Base-by-base conservation (phyloP, 1,140 invertebrate species). In the Lucilia sericata region DNA sequence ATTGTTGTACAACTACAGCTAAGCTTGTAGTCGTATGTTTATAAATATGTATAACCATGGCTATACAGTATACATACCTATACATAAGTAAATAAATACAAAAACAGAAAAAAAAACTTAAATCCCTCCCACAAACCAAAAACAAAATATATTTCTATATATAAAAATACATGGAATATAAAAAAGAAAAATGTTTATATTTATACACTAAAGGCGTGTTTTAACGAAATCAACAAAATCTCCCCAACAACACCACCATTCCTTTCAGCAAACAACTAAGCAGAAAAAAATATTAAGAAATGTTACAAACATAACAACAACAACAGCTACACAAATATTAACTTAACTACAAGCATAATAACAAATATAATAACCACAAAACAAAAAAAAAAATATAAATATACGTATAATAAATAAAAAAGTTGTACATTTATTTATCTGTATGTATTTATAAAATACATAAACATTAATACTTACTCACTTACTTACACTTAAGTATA, bases 41-140 rank as follows among this genome's bases (percentile, higher is more conserved):
- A 49, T 49, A 55, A 5, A 55, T 12, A 55, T 55, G 5, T 17
- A 60, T 14, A 60, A 17, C 8, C 55, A 60, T 3, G 55, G 14
- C 14, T n/a, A 60, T 2, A n/a, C 25, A 30, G 25, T 30, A 30
- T 30, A 30, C 25, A 30, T 30, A 30, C 25, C 25, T 30, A 30
- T 30, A 30, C 25, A 30, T 30, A 30, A 30, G 25, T 30, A 60
- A 14, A 60, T 60, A 60, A 60, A 60, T 60, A 60, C 55, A 17
- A 60, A 30, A 30, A 3, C 25, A 30, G 17, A 7, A 60, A n/a
- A 60, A n/a, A 60, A 21, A 70, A 21, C 65, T 70, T 70, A 70
- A 70, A 70, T 70, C 65, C 65, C 65, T 19, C 65, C 65, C 65
- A 70, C 65, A 70, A 70, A 42, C 42, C 42, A 70, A 70, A 21